Percentiles rank a stretch among this genome's conserved stretches.
Evolutionary conservation across 2,113 vertebrate species (phyloP).

Genomic region (Dissostichus mawsoni): DNA sequence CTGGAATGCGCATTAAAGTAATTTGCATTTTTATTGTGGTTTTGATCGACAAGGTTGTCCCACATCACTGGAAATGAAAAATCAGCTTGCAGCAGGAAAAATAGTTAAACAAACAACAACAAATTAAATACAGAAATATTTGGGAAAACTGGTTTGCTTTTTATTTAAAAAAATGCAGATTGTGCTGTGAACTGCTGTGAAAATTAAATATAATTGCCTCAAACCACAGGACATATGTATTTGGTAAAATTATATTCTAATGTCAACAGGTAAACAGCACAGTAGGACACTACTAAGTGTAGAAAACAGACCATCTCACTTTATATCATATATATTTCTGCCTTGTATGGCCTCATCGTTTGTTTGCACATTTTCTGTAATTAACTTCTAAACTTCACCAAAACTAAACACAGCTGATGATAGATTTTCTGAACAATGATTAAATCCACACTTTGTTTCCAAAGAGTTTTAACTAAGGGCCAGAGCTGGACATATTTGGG

Average conservation of each 20-base stretch:
- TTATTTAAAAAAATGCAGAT: background rate
- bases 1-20: background rate
- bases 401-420: background rate
- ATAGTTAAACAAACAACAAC: slow-evolving; percentile 1
- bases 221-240: background rate
- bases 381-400: background rate
- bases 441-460: background rate
- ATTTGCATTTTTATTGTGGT: background rate
- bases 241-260: background rate
- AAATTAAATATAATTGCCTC: background rate
- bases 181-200: background rate
- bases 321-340: background rate
- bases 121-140: background rate
- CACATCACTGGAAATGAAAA: background rate
- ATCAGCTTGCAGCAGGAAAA: background rate
- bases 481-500: background rate
- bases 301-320: background rate
- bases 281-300: background rate
- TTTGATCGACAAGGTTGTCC: background rate
- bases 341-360: background rate
- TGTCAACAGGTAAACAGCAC: background rate
- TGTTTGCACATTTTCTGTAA: background rate
- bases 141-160: background rate
- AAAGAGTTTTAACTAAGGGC: slow-evolving; percentile 15
- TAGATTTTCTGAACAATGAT: background rate